Evolutionary conservation across 2,113 vertebrate genomes (phyloP).

Genomic region (Phalacrocorax aristotelis): DNA sequence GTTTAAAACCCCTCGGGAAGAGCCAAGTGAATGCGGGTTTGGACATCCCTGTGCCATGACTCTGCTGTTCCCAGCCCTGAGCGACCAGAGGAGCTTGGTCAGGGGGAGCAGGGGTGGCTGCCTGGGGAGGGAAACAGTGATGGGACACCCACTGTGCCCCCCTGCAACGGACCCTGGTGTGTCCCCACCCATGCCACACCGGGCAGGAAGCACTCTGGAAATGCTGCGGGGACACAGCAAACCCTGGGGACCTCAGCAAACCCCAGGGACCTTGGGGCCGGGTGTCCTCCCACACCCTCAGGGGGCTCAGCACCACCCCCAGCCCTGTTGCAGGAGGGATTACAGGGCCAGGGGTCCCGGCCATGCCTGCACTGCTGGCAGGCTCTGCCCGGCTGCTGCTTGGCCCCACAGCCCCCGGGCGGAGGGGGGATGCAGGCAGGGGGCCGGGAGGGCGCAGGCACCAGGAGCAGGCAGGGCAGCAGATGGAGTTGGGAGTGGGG

Average conservation of each 20-base stretch:
- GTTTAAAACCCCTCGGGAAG: not conserved
- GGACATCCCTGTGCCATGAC: not conserved
- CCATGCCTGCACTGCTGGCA: not conserved
- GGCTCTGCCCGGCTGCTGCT: not conserved
- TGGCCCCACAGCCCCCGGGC: not conserved
- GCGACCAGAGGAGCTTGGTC: not conserved
- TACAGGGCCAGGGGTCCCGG: not conserved
- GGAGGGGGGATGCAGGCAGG: not conserved
- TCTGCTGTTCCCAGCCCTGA: not conserved
- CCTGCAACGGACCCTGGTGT: accelerated
- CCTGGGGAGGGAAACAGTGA: too few relatives aligned
- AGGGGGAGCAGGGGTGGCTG: not conserved
- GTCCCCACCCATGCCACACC: accelerated
- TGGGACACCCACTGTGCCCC: not conserved
- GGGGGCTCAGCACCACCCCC: not conserved
- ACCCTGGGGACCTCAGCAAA: too few relatives aligned
- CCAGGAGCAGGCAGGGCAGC: not conserved
- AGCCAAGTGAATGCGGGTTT: too few relatives aligned
- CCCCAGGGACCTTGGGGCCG: accelerated
- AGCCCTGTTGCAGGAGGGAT: not conserved
- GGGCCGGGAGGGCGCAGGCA: not conserved
- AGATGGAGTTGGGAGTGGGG: not conserved
- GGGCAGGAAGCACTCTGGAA: not conserved
- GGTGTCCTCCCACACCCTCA: not conserved
- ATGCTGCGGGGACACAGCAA: not conserved